Evolutionary conservation across 2,888 invertebrate genomes (phyloP).

Genomic region (Cantharis rufa): DNA sequence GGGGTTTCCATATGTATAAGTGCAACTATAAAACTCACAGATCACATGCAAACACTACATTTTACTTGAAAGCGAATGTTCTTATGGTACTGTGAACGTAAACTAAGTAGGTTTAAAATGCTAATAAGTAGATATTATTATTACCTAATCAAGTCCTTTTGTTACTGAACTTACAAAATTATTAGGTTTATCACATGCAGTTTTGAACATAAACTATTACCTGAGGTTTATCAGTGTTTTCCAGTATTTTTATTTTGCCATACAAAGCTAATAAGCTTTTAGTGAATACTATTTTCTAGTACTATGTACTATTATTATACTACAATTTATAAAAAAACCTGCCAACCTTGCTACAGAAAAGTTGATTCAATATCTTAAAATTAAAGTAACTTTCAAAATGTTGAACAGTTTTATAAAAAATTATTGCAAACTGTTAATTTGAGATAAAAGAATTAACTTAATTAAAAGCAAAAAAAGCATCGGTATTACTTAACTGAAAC

Average conservation of each 20-base stretch:
- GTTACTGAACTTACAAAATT: not conserved
- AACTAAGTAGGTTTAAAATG: not conserved
- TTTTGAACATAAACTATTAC: not conserved
- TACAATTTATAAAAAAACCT: constrained; percentile 4
- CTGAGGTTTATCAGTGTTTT: not conserved
- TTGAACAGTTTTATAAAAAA: not conserved
- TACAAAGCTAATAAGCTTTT: not conserved
- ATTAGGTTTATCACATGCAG: not conserved
- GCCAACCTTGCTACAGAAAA: constrained; percentile 13
- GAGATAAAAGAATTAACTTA: not conserved
- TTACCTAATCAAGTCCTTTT: not conserved
- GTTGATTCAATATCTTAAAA: constrained; percentile 2
- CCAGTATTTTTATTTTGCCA: not conserved
- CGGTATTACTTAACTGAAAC: not conserved
- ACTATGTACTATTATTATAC: not conserved
- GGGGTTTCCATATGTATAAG: not conserved
- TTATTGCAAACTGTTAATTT: not conserved
- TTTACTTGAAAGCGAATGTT: not conserved
- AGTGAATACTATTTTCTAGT: not conserved
- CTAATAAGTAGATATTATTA: not conserved
- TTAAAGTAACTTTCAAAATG: not conserved
- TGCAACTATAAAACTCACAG: not conserved
- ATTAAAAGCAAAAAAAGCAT: not conserved
- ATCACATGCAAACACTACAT: not conserved
- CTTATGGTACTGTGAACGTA: not conserved